Percentiles rank a stretch among this genome's conserved stretches.
These are phyloP conservation scores for Neoscelio sp. DNA, from an alignment of 2,888 invertebrate genomes.

Conservation along the genomic window DNA sequence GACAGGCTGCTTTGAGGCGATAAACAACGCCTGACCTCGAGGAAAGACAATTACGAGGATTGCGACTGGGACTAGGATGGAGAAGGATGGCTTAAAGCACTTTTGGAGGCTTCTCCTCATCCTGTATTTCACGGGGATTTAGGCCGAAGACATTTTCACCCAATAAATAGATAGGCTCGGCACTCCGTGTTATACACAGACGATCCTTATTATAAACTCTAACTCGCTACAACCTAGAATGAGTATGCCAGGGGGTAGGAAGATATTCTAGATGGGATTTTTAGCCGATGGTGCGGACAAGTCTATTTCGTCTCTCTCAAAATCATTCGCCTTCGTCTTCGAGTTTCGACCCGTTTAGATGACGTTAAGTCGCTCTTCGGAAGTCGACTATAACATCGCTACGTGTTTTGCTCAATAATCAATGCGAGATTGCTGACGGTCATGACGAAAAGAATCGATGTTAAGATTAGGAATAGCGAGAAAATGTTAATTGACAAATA, in stretches of 20 bases:
- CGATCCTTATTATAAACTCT: conserved; percentile 83
- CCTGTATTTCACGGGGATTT: conserved; percentile 83
- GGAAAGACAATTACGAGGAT: conserved; percentile 56
- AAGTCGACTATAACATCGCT: conserved; percentile 71
- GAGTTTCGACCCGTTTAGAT: conserved; percentile 73
- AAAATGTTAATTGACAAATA: too few relatives aligned
- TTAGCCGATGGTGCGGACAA: conserved; percentile 83
- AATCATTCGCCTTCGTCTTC: conserved; percentile 77
- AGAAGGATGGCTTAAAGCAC: conserved; percentile 70
- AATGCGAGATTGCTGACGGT: conserved; percentile 14
- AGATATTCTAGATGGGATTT: conserved; percentile 83
- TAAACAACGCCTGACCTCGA: conserved; percentile 72
- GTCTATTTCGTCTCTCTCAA: conserved; percentile 81
- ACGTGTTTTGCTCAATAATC: conserved; percentile 38
- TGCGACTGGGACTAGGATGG: conserved; percentile 25
- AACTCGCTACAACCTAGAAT: conserved; percentile 71
- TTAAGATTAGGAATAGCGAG: too few relatives aligned
- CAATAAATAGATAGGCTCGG: conserved; percentile 82
- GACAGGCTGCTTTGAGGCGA: conserved; percentile 67
- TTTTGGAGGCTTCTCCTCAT: conserved; percentile 67
- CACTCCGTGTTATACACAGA: conserved; percentile 79
- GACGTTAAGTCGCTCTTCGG: conserved; percentile 75
- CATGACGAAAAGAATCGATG: neutral
- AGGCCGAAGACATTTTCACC: conserved; percentile 83
- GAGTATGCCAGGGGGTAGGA: conserved; percentile 76